Conservation (phyloP, 2,888 invertebrate species). For the Eucera pruinosa region DNA sequence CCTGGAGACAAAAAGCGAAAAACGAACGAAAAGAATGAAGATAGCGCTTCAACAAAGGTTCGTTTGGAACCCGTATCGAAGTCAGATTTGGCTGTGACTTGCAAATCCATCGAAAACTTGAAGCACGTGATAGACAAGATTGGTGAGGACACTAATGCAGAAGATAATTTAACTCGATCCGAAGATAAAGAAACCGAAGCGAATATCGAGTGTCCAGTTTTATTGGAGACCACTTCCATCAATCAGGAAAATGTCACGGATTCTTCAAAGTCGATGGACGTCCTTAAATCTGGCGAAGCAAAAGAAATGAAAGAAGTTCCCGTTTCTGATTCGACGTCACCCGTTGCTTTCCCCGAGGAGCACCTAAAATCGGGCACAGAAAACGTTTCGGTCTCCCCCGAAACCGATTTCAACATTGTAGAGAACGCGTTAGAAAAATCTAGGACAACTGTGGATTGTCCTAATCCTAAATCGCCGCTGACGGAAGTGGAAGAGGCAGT, state of each 20-base stretch:
- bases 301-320: constrained; percentile 22
- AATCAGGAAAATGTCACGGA: constrained; percentile 24
- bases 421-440: constrained; percentile 42
- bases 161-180: background rate
- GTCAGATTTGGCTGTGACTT: constrained; percentile 70
- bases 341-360: constrained; percentile 38
- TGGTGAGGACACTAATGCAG: constrained; percentile 64
- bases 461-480: constrained; percentile 45
- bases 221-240: background rate
- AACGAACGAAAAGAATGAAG: constrained; percentile 53
- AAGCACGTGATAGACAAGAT: constrained; percentile 78
- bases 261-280: constrained; percentile 25
- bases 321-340: constrained; percentile 15
- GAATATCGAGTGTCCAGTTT: constrained; percentile 10
- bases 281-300: constrained; percentile 27
- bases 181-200: constrained; percentile 34
- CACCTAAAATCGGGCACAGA: constrained; percentile 36
- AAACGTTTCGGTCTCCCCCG: constrained; percentile 31
- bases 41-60: constrained; percentile 27
- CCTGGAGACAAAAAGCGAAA: constrained; percentile 71
- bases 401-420: constrained; percentile 50
- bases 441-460: background rate
- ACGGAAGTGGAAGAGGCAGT: constrained; percentile 62
- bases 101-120: constrained; percentile 78
- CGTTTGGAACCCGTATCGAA: constrained; percentile 6